Evolutionary conservation across 2,888 invertebrate genomes (phyloP).

Genomic region (Lymantria dispar): DNA sequence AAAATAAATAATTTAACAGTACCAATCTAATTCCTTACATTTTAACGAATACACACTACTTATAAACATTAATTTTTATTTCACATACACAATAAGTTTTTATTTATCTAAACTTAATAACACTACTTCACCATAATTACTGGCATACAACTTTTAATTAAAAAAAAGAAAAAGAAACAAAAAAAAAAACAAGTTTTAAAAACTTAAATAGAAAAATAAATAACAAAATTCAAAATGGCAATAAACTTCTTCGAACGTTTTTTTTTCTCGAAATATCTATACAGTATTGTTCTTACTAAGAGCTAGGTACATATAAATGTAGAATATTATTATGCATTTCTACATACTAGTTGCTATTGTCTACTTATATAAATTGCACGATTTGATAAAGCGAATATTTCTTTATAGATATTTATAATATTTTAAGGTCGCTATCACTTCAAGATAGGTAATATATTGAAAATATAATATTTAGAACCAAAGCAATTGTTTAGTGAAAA

Average conservation of each 20-base stretch:
- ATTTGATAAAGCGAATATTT: conserved; percentile 77
- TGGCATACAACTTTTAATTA: conserved; percentile 67
- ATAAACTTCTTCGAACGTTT: conserved; percentile 43
- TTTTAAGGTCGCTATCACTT: conserved; percentile 29
- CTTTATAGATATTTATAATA: conserved; percentile 35
- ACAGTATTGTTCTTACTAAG: conserved; percentile 37
- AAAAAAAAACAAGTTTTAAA: conserved; percentile 60
- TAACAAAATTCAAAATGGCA: conserved; percentile 72
- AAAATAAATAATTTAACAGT: conserved; percentile 80
- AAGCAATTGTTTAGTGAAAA: not conserved
- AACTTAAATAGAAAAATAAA: conserved; percentile 73
- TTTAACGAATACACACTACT: conserved; percentile 71
- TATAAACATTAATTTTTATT: conserved; percentile 50
- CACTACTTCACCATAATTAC: conserved; percentile 65
- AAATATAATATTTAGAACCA: not conserved
- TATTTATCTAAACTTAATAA: conserved; percentile 41
- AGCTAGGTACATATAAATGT: conserved; percentile 37
- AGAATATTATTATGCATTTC: conserved; percentile 61
- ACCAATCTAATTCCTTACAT: conserved; percentile 70
- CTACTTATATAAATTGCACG: conserved; percentile 79
- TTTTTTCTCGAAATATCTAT: conserved; percentile 43
- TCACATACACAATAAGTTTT: conserved; percentile 64
- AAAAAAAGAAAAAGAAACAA: conserved; percentile 38
- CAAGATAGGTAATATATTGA: conserved; percentile 1
- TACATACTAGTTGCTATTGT: conserved; percentile 60